Evolutionary conservation across 1,140 invertebrate species (phyloP).

Genomic region (Manduca sexta): DNA sequence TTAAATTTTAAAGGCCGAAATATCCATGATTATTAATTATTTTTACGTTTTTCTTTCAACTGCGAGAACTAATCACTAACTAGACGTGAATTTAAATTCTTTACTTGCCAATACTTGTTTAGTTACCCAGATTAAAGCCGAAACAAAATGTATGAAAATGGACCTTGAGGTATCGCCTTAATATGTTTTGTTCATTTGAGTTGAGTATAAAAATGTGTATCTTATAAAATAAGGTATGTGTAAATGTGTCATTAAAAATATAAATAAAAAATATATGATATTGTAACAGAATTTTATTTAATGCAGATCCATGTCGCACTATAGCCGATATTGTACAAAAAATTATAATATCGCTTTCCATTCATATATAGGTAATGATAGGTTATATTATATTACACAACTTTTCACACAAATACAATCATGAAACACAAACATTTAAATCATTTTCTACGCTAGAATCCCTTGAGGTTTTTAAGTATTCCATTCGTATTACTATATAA

Average conservation of each 20-base stretch:
- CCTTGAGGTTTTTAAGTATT: conserved; percentile 62
- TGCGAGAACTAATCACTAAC: no score
- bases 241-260: conserved; percentile 13
- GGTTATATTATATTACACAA: conserved; percentile 60
- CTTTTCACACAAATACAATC: conserved; percentile 65
- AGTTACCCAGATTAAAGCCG: no score
- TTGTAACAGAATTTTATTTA: conserved; percentile 72
- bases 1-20: no score
- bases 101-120: no score
- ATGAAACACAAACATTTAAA: conserved; percentile 69
- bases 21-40: no score
- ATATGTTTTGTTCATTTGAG: no score
- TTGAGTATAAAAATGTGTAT: no score
- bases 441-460: conserved; percentile 59
- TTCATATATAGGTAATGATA: conserved; percentile 48
- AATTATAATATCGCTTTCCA: conserved; percentile 62
- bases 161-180: no score
- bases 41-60: no score
- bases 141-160: no score
- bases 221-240: background rate
- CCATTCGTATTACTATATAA: conserved; percentile 58
- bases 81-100: no score
- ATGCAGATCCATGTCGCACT: conserved; percentile 66
- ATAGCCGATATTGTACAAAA: conserved; percentile 72
- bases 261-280: conserved; percentile 35